Percentiles rank a stretch among this genome's conserved stretches.
These are phyloP conservation scores for Ranitomeya variabilis DNA, from an alignment of 2,113 vertebrate species.

Conservation along the genomic window DNA sequence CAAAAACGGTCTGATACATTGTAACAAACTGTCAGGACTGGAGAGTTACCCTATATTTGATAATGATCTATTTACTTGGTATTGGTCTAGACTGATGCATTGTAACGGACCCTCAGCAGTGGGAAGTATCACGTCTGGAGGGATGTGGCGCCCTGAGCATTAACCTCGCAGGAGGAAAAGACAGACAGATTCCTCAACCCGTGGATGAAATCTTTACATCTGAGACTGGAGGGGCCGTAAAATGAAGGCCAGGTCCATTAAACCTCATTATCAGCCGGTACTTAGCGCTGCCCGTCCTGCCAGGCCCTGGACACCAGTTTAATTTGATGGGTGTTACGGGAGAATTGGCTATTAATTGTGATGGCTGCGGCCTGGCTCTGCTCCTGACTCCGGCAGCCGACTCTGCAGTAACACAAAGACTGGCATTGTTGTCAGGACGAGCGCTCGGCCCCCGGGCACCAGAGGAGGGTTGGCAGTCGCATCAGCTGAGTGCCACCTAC, in stretches of 20 bases:
- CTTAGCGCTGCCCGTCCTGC: constrained; percentile 71
- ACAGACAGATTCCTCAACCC: neutral
- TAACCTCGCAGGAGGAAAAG: neutral
- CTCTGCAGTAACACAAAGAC: neutral
- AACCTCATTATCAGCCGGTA: constrained; percentile 81
- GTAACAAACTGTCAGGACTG: neutral
- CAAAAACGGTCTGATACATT: neutral
- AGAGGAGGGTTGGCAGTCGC: neutral
- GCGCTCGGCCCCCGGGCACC: neutral
- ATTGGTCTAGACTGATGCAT: too few relatives aligned
- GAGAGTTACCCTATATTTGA: too few relatives aligned
- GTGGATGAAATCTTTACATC: constrained; percentile 75
- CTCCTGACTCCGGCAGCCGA: constrained; percentile 50
- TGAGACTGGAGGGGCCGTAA: constrained; percentile 65
- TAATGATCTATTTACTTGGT: too few relatives aligned
- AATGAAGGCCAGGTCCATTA: constrained; percentile 80
- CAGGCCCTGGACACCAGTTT: constrained; percentile 70
- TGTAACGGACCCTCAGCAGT: too few relatives aligned
- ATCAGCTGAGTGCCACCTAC: neutral
- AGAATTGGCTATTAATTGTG: constrained; percentile 71
- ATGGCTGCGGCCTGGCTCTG: constrained; percentile 70
- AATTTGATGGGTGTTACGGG: constrained; percentile 76
- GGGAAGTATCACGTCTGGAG: too few relatives aligned
- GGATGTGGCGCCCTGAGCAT: too few relatives aligned
- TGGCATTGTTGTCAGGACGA: neutral